Evolutionary conservation across 1,140 invertebrate genomes (phyloP), one percentile per base, ranked within the genome.

Genomic region (Drosophila oshimai): DNA sequence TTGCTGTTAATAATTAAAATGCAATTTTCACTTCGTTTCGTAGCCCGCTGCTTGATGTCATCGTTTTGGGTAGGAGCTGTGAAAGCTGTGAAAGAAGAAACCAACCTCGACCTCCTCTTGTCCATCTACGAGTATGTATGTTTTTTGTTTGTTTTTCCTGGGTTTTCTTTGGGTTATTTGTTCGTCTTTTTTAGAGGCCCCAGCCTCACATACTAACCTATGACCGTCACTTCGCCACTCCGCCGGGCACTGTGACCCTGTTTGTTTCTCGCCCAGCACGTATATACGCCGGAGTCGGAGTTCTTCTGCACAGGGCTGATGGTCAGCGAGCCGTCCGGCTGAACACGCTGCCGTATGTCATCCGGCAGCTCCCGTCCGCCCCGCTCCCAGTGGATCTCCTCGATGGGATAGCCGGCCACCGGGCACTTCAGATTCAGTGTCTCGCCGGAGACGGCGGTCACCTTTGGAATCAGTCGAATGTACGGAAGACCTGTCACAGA

Each of bases 361-460:
- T 96, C 94, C 0, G 96, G 96, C 28, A 98, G 91, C 72, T 95
- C 93, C 20, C 94, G 92, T n/a, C 94, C 95, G 34, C 93, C 94
- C 84, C 95, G 93, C 86, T 96, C 95, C 96, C 96, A 97, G 29
- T 94, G 94, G 55, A 97, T 95, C 73, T 95, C 94, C 62, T 95
- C 94, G 55, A 97, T 95, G 5, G 96, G 96, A 90, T 96, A 97
- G 2, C 96, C 90, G 4, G 96, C 95, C 0, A 97, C 96, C 5
- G 96, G 96, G 92, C 97, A 98, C 81, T 95, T 95, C 12, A 98
- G 92, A 37, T 94, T 93, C 45, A 97, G 92, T 42, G 93, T 93
- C 89, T 96, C 95, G 26, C 96, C 96, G 1, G 96, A 95, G 4
- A 97, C 95, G 1, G 96, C 96, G 18, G 96, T 97, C 39, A 97